Conservation (phyloP, 2,888 invertebrate genomes). For the Furcula furcula region DNA sequence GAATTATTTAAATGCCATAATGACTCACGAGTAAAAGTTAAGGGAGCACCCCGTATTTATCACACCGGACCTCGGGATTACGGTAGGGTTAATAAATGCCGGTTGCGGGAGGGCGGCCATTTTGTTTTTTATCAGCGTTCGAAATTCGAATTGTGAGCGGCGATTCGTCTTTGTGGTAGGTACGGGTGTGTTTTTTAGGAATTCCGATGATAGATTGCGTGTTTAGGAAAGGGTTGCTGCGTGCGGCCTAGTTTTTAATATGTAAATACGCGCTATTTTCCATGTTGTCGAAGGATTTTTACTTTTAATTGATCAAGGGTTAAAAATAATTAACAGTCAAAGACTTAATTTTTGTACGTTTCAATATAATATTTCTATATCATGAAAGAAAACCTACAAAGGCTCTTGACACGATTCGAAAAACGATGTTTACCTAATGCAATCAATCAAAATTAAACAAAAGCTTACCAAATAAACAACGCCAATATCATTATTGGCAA, state of each 20-base stretch:
- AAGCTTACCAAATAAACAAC: background rate
- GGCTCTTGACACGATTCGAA: no score
- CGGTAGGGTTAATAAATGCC: constrained; percentile 74
- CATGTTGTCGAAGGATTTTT: no score
- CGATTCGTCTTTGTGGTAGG: constrained; percentile 53
- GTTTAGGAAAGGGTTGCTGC: constrained; percentile 13
- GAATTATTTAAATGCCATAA: constrained; percentile 82
- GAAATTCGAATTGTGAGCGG: constrained; percentile 68
- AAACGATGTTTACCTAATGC: no score
- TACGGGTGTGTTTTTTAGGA: constrained; percentile 37
- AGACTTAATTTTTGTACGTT: no score
- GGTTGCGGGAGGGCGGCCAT: constrained; percentile 51
- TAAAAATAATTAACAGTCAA: no score
- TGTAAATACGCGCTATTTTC: constrained; percentile 10
- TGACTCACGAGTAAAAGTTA: constrained; percentile 73
- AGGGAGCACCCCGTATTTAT: constrained; percentile 69
- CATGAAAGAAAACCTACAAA: no score
- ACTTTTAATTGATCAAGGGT: no score
- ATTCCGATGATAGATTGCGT: constrained; percentile 42
- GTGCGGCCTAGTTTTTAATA: constrained; percentile 27
- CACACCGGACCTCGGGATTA: constrained; percentile 64
- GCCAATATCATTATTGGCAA: background rate
- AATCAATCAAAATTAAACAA: no score
- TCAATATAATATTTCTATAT: no score
- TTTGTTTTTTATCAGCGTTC: constrained; percentile 68